These are phyloP conservation scores for Scyliorhinus canicula DNA, from an alignment of 2,797 vertebrate genomes.

Conservation along the genomic window DNA sequence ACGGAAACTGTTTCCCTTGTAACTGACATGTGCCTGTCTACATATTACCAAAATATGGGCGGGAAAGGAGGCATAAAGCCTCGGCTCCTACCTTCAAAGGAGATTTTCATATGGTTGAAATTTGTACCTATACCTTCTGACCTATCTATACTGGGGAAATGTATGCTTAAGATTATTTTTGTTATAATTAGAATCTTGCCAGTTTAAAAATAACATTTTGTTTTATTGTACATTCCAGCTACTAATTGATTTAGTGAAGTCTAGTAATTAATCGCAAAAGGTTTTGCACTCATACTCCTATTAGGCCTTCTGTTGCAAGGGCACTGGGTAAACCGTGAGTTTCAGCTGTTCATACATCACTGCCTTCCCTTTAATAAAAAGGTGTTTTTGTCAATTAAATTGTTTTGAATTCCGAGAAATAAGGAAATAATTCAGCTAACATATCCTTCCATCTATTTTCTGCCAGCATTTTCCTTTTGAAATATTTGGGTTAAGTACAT, in stretches of 20 bases:
- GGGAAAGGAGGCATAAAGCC: background rate
- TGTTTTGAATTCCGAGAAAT: background rate
- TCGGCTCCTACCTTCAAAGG: background rate
- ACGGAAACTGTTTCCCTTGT: background rate
- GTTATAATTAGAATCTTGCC: background rate
- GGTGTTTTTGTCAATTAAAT: background rate
- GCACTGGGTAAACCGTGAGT: too few relatives aligned
- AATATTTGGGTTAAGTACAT: background rate
- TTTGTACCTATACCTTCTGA: background rate
- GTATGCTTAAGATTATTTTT: background rate
- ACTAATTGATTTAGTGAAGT: background rate
- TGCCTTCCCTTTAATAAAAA: background rate
- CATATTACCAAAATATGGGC: background rate
- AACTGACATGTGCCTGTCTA: background rate
- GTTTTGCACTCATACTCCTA: conserved; percentile 4
- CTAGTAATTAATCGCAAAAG: background rate
- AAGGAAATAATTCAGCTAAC: background rate
- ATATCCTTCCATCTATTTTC: background rate
- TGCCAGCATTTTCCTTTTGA: background rate
- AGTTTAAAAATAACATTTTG: background rate
- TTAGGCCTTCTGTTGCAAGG: background rate
- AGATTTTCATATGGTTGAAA: background rate
- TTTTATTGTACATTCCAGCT: background rate
- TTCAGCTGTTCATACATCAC: conserved; percentile 1
- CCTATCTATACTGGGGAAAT: background rate